Percentiles rank a stretch among this genome's conserved stretches.
Evolutionary conservation across 2,797 vertebrate genomes (phyloP).

Genomic region (Hippocampus kuda): DNA sequence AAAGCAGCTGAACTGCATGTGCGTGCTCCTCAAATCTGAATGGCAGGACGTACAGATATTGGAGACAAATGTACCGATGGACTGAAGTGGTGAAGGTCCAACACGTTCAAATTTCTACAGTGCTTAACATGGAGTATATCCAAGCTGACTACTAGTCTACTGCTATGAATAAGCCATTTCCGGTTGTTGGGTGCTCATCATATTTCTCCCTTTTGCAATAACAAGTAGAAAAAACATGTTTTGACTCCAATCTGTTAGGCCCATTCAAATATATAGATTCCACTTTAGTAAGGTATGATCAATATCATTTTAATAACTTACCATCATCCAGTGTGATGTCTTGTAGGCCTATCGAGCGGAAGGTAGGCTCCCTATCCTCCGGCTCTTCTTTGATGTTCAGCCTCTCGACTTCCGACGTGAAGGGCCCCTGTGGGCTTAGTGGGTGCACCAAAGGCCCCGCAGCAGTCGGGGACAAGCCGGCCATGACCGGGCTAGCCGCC

Average conservation of each 20-base stretch:
- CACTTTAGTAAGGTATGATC: neutral
- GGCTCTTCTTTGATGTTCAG: constrained; percentile 89
- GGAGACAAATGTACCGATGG: neutral
- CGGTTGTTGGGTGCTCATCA: neutral
- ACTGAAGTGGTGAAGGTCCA: neutral
- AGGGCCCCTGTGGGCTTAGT: constrained; percentile 72
- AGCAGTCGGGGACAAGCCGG: constrained; percentile 63
- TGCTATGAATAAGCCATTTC: too few relatives aligned
- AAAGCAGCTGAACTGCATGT: neutral
- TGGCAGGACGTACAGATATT: neutral
- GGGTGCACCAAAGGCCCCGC: constrained; percentile 73
- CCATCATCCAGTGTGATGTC: constrained; percentile 98
- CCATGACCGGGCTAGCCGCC: constrained; percentile 58
- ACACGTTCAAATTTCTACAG: neutral
- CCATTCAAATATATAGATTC: neutral
- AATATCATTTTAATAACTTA: constrained; percentile 57
- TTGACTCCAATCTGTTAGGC: neutral
- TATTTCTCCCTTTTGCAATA: neutral
- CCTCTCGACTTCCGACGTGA: constrained; percentile 71
- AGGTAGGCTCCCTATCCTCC: constrained; percentile 84
- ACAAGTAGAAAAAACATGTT: neutral
- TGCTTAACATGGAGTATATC: neutral
- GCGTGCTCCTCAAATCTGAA: neutral
- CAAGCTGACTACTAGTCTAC: too few relatives aligned
- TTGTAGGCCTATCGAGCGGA: constrained; percentile 91